Evolutionary conservation across 2,797 vertebrate species (phyloP).

Genomic region (Sebastes minor): DNA sequence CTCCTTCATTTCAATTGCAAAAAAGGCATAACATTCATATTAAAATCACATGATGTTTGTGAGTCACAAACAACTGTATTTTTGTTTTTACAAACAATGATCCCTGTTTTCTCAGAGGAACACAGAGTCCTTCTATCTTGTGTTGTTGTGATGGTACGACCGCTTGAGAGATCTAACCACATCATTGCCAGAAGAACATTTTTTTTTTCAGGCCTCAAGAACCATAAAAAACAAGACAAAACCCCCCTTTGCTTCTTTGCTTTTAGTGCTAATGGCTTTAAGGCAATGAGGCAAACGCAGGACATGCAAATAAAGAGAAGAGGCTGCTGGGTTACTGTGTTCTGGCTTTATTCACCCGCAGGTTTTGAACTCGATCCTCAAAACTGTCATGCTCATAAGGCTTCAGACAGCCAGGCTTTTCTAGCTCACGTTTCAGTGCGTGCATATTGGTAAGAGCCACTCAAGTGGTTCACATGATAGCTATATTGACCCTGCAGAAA

Average conservation of each 20-base stretch:
- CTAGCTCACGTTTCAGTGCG: conserved; percentile 61
- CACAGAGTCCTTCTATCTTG: conserved; percentile 33
- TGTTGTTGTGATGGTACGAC: not conserved
- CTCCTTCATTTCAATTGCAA: not conserved
- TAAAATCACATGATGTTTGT: conserved; percentile 32
- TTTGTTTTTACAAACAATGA: conserved; percentile 27
- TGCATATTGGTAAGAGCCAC: conserved; percentile 36
- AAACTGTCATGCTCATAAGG: conserved; percentile 35
- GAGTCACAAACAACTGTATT: conserved; percentile 6
- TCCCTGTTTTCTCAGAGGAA: conserved; percentile 32
- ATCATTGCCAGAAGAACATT: conserved; percentile 7
- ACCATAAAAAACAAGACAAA: conserved; percentile 21
- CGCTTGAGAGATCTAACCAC: conserved; percentile 19
- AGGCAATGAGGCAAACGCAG: conserved; percentile 30
- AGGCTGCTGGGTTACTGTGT: not conserved
- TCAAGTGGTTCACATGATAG: conserved; percentile 70
- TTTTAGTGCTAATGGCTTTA: conserved; percentile 25
- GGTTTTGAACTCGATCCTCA: conserved; percentile 54
- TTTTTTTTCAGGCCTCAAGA: conserved; percentile 10
- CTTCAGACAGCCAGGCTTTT: conserved; percentile 40
- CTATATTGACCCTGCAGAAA: conserved; percentile 56
- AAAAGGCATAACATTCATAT: conserved; percentile 3
- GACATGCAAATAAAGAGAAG: conserved; percentile 6
- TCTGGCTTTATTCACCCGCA: conserved; percentile 11
- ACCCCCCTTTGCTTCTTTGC: not conserved